A percentile compares a stretch with the other conserved stretches of the same genome.
These are phyloP conservation scores for Sander vitreus DNA, from an alignment of 2,113 vertebrate species.

Conservation along the genomic window DNA sequence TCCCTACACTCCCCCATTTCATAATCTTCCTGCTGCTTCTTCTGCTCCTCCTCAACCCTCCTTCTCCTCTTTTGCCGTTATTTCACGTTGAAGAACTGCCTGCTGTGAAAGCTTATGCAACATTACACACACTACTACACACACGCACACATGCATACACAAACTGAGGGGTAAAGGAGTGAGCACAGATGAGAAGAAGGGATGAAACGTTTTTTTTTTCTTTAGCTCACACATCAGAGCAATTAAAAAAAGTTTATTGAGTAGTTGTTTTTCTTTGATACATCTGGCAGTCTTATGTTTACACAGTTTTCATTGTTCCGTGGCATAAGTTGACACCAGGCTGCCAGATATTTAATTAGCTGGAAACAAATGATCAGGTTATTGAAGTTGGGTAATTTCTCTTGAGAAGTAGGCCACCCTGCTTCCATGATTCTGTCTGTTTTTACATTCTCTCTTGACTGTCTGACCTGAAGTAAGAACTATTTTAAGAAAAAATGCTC, in stretches of 20 bases:
- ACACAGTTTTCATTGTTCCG: conserved; percentile 27
- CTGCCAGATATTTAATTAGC: conserved; percentile 25
- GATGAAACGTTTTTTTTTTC: background rate
- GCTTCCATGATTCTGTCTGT: background rate
- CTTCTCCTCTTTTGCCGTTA: conserved; percentile 36
- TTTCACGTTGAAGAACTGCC: conserved; percentile 49
- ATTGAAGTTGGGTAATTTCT: conserved; percentile 11
- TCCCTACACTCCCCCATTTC: conserved; percentile 16
- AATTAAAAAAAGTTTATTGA: conserved; percentile 9
- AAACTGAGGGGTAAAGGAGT: background rate
- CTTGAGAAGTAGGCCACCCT: background rate
- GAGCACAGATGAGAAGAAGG: background rate
- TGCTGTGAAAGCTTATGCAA: conserved; percentile 58
- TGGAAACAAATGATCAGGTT: conserved; percentile 26
- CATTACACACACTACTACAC: conserved; percentile 3
- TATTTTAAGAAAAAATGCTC: background rate
- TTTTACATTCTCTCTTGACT: conserved; percentile 2
- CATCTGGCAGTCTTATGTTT: conserved; percentile 16
- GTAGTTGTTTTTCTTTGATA: conserved; percentile 7
- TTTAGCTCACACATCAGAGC: conserved; percentile 6
- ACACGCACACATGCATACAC: background rate
- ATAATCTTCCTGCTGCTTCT: conserved; percentile 40
- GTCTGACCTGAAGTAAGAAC: background rate
- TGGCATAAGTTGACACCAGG: conserved; percentile 6
- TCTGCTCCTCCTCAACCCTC: conserved; percentile 33